A percentile compares a stretch with the other conserved stretches of the same genome.
Conservation (phyloP, 2,797 vertebrate species). For the Cheirogaleus major region DNA sequence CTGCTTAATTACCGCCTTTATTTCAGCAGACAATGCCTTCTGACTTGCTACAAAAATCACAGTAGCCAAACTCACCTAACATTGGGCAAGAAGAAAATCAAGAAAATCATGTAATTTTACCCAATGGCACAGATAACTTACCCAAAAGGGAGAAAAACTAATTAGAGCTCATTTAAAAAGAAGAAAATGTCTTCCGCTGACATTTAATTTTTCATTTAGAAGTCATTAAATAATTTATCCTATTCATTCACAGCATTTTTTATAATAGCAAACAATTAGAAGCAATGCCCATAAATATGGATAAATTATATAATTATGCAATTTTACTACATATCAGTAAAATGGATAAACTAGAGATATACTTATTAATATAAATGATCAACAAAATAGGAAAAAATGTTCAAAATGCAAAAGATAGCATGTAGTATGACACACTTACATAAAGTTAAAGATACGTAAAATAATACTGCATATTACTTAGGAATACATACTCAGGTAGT, state of each 20-base stretch:
- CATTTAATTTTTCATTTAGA: constrained; percentile 41
- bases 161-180: neutral
- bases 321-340: neutral
- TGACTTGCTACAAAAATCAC: constrained; percentile 99
- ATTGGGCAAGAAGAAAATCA: neutral
- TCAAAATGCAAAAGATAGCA: neutral
- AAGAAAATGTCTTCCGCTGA: constrained; percentile 4
- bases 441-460: constrained; percentile 14
- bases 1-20: constrained; percentile 96
- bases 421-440: neutral
- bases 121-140: neutral
- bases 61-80: constrained; percentile 96
- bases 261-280: constrained; percentile 12
- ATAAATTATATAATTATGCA: neutral
- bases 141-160: neutral
- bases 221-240: neutral
- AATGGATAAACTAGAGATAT: neutral
- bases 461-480: neutral
- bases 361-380: constrained; percentile 11
- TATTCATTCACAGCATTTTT: neutral
- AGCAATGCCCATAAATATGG: neutral
- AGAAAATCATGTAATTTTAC: neutral
- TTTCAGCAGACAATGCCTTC: constrained; percentile 93
- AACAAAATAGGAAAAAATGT: neutral
- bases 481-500: neutral